Evolutionary conservation across 2,888 invertebrate species (phyloP).

Genomic region (Plagodis pulveraria): DNA sequence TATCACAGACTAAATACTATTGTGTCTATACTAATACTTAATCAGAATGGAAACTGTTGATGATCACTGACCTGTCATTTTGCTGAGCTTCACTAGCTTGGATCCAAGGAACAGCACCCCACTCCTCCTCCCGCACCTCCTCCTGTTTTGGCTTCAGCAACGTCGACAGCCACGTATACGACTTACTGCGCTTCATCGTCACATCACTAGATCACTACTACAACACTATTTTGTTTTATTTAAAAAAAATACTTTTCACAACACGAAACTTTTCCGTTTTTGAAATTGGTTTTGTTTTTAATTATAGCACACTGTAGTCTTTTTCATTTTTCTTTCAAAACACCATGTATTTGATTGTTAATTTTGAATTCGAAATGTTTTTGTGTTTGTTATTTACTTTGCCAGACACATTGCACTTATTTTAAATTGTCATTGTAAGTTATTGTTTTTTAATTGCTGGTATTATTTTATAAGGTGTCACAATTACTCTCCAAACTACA

Average conservation of each 20-base stretch:
- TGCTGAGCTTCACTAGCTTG: conserved; percentile 61
- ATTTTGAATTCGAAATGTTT: background rate
- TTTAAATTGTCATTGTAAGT: background rate
- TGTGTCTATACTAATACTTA: too few species aligned
- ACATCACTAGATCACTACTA: conserved; percentile 39
- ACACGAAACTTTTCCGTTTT: too few species aligned
- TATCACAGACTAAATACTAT: too few species aligned
- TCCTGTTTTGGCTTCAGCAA: conserved; percentile 63
- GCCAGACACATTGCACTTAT: background rate
- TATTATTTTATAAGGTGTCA: conserved; percentile 22
- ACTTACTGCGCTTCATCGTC: conserved; percentile 78
- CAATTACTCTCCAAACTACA: conserved; percentile 33
- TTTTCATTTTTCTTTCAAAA: conserved; percentile 6
- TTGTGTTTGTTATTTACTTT: too few species aligned
- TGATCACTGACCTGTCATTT: conserved; percentile 65
- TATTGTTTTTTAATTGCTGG: conserved; percentile 6
- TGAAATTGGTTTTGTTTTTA: too few species aligned
- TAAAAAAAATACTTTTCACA: background rate
- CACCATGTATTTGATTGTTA: conserved; percentile 1
- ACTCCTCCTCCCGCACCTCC: conserved; percentile 62
- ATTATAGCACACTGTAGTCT: too few species aligned
- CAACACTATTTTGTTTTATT: conserved; percentile 8
- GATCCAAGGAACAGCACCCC: conserved; percentile 75
- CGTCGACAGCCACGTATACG: conserved; percentile 80
- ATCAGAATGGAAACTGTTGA: too few species aligned